Evolutionary conservation across 2,113 vertebrate species (phyloP).

Genomic region (Oostethus manadensis): DNA sequence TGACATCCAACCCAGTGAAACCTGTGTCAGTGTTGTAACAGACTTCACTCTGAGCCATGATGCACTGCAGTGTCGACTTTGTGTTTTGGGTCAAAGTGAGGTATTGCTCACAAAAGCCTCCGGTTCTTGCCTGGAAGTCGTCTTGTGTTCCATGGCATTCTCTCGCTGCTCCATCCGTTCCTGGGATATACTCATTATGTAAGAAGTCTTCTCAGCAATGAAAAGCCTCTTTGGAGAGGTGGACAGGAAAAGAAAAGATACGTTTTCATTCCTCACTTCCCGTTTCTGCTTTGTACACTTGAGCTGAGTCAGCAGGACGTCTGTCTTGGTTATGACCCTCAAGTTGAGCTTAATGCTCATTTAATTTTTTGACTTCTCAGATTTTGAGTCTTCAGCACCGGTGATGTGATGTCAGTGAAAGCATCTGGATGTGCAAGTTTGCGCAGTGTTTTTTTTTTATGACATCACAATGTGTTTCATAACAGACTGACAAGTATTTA

Average conservation of each 20-base stretch:
- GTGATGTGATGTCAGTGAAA: background rate
- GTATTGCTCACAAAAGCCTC: no score
- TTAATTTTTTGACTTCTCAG: no score
- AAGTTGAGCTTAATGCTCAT: no score
- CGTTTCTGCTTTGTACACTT: slow-evolving; percentile 24
- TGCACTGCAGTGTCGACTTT: no score
- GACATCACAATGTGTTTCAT: slow-evolving; percentile 33
- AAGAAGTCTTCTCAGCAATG: slow-evolving; percentile 8
- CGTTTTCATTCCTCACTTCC: slow-evolving; percentile 51
- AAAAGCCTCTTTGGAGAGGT: slow-evolving; percentile 24
- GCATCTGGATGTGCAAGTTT: background rate
- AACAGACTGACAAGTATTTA: slow-evolving; percentile 57
- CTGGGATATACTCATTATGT: slow-evolving; percentile 43
- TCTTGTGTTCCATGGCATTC: slow-evolving; percentile 49
- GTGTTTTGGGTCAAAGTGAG: no score
- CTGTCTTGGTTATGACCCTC: no score
- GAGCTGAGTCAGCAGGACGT: slow-evolving; percentile 39
- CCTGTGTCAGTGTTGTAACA: no score
- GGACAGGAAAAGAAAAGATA: background rate
- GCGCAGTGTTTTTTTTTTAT: slow-evolving; percentile 9
- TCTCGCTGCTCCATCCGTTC: slow-evolving; percentile 23
- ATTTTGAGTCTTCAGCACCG: background rate
- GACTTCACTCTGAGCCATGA: no score
- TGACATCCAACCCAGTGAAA: no score
- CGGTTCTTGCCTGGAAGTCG: slow-evolving; percentile 20